Evolutionary conservation across 2,888 invertebrate species (phyloP), one percentile per base, ranked within the genome.

Genomic region (Brachylomia viminalis): DNA sequence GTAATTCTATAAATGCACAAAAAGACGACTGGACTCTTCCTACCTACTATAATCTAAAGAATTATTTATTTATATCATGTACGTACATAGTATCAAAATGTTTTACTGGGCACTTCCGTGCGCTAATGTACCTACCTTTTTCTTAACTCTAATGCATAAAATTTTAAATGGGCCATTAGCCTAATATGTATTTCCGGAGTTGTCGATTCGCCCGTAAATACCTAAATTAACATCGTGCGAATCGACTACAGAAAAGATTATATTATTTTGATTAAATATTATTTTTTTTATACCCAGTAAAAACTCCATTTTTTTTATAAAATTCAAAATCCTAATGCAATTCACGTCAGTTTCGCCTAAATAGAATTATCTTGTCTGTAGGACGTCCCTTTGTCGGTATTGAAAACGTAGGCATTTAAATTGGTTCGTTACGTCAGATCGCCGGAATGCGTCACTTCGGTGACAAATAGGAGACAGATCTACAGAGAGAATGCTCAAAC

Each of bases 401-500:
- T 70, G 15, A 70, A 13, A n/a, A 17, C 42, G 42, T 13, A 69
- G n/a, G 42, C 17, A n/a, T 69, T 42, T n/a, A n/a, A n/a, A n/a
- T n/a, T 42, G 52, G 45, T 27, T 27, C 38, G 38, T 59, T 62
- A 23, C 33, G 56, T 56, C 20, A 23, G 38, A n/a, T 27, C 27
- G 11, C 47, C 47, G 23, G 38, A 17, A 13, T 23, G 72, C 47
- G 47, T 45, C 59, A 15, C 10, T 30, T 42, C 30, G 15, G 49
- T n/a, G 62, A 30, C 64, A 42, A 42, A 49, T 58, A 11, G 47
- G 13, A 59, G 23, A 17, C 7, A 23, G 23, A n/a, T 49, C n/a
- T 47, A 52, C 45, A 59, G 52, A 68, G 45, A 54, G 79, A 30
- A 47, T 69, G 27, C 38, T 56, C 30, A 23, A 70, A 23, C 54